Evolutionary conservation across 2,797 vertebrate species (phyloP).

Genomic region (Pseudomugil tenellus): DNA sequence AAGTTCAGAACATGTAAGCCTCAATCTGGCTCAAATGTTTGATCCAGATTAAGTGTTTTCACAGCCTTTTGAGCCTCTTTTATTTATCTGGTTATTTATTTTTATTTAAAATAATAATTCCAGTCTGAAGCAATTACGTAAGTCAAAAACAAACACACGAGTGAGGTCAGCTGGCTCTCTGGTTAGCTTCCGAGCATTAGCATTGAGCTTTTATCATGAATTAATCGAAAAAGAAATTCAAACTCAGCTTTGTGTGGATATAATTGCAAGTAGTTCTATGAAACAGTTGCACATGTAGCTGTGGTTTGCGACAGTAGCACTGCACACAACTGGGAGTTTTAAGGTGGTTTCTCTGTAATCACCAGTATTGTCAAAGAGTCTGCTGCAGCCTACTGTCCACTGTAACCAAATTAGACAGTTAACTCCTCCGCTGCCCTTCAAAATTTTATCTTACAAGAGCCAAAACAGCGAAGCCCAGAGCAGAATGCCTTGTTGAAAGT

Average conservation of each 20-base stretch:
- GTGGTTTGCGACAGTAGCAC: background rate
- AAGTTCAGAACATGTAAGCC: slow-evolving; percentile 1
- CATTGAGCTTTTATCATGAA: background rate
- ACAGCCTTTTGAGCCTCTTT: background rate
- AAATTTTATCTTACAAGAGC: too few species aligned
- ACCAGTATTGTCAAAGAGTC: background rate
- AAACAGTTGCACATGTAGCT: background rate
- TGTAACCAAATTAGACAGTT: background rate
- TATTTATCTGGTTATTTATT: background rate
- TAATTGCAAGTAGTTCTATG: background rate
- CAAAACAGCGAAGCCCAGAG: background rate
- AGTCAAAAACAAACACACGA: background rate
- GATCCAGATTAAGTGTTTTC: slow-evolving; percentile 10
- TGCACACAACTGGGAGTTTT: background rate
- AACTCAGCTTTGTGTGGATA: background rate
- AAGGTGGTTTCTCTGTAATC: background rate
- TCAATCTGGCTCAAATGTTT: slow-evolving; percentile 4
- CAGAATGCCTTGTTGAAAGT: background rate
- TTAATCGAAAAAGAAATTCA: background rate
- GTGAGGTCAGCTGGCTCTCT: background rate
- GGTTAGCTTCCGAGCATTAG: background rate
- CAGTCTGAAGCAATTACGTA: slow-evolving; percentile 9
- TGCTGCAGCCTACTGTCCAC: background rate
- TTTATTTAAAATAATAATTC: background rate
- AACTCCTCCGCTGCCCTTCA: too few species aligned